Percentiles rank a stretch among this genome's conserved stretches.
These are phyloP conservation scores for Drosophila multiciliata DNA, from an alignment of 2,888 invertebrate genomes.

Conservation along the genomic window DNA sequence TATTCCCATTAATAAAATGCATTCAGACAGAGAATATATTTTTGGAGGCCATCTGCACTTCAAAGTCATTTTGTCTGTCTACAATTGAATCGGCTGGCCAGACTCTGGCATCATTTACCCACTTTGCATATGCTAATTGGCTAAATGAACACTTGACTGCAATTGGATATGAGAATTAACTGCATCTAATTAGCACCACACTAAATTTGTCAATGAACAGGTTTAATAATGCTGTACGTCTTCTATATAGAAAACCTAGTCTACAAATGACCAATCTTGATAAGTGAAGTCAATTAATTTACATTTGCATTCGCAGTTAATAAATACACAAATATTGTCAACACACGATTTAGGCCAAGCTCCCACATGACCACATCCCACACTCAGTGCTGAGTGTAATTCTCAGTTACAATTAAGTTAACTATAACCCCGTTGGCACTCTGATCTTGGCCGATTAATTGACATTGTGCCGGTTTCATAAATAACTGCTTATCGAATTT, in stretches of 20 bases:
- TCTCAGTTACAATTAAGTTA: constrained; percentile 28
- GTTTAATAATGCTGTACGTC: constrained; percentile 4
- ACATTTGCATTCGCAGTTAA: constrained; percentile 34
- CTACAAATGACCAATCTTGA: neutral
- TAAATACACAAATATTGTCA: constrained; percentile 49
- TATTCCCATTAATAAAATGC: too few relatives aligned
- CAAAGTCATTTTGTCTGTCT: constrained; percentile 51
- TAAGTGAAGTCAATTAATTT: constrained; percentile 5
- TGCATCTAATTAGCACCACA: constrained; percentile 67
- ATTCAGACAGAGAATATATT: neutral
- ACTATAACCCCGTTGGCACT: constrained; percentile 52
- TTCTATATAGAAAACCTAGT: neutral
- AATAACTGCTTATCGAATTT: constrained; percentile 65
- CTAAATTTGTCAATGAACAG: constrained; percentile 43
- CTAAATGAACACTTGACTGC: constrained; percentile 41
- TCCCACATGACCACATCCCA: constrained; percentile 22
- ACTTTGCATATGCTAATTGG: constrained; percentile 55
- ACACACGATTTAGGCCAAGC: constrained; percentile 35
- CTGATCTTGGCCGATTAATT: constrained; percentile 62
- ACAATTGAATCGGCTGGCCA: constrained; percentile 57
- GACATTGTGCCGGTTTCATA: constrained; percentile 70
- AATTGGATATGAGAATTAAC: constrained; percentile 45
- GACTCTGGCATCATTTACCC: constrained; percentile 43
- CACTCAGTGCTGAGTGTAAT: constrained; percentile 27
- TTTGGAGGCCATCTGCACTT: constrained; percentile 24